These are phyloP conservation scores for Allobates femoralis DNA, from an alignment of 2,797 vertebrate species.

Conservation along the genomic window DNA sequence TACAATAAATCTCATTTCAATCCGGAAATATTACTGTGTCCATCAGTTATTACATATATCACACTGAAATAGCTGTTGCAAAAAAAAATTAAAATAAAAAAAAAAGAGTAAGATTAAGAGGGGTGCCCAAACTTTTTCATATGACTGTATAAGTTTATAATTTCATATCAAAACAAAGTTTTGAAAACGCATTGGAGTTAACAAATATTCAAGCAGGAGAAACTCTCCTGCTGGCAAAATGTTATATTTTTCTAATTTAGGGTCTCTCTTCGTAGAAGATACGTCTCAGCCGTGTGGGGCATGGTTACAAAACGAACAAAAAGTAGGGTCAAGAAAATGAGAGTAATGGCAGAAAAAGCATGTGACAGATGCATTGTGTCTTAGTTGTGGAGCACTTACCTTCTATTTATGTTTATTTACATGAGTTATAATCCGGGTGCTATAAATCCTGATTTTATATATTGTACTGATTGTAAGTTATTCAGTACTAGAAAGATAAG, in stretches of 20 bases:
- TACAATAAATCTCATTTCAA: too few relatives aligned
- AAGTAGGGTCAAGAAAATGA: conserved; percentile 1
- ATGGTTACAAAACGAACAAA: conserved; percentile 6
- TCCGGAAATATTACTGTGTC: too few relatives aligned
- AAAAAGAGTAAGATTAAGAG: too few relatives aligned
- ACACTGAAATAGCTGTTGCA: too few relatives aligned
- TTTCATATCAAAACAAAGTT: not conserved
- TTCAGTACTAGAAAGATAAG: not conserved
- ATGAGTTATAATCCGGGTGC: not conserved
- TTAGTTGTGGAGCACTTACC: not conserved
- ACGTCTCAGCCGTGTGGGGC: not conserved
- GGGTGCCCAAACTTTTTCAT: too few relatives aligned
- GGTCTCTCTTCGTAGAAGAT: not conserved
- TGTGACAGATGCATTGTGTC: conserved; percentile 16
- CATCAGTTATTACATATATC: too few relatives aligned
- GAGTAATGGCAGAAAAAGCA: not conserved
- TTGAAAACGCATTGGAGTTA: not conserved
- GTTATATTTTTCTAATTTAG: conserved; percentile 24
- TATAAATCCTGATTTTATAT: not conserved
- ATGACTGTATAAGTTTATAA: too few relatives aligned
- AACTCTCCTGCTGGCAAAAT: not conserved
- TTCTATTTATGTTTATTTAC: not conserved
- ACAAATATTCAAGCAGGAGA: not conserved
- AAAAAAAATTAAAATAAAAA: too few relatives aligned
- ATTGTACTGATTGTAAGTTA: not conserved